A percentile compares a stretch with the other conserved stretches of the same genome.
These are phyloP conservation scores for Pandemis cinnamomeana DNA, from an alignment of 2,888 invertebrate species.

Conservation along the genomic window DNA sequence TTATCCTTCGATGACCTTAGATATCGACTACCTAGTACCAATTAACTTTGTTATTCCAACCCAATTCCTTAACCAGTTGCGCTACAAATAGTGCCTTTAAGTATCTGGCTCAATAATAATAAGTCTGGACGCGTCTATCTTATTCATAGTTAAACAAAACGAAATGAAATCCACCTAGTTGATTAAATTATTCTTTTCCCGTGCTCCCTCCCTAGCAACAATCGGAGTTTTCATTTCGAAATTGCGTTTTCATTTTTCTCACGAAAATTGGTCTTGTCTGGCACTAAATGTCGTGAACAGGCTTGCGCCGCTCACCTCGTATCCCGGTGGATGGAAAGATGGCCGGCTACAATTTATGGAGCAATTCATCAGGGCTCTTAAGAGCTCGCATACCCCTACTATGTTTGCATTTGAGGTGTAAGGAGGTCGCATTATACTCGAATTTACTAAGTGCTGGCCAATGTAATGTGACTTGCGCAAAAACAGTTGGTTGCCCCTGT, in stretches of 20 bases:
- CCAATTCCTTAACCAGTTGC: no score
- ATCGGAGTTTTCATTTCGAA: conserved; percentile 9
- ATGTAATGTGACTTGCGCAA: neutral
- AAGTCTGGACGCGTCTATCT: no score
- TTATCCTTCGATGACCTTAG: no score
- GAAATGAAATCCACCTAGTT: neutral
- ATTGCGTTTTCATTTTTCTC: conserved; percentile 40
- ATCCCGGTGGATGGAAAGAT: conserved; percentile 54
- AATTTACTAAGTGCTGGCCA: conserved; percentile 11
- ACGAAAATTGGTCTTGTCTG: conserved; percentile 51
- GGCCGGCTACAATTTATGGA: conserved; percentile 61
- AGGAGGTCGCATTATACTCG: conserved; percentile 20
- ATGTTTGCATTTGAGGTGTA: conserved; percentile 22
- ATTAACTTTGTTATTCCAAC: no score
- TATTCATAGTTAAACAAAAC: neutral
- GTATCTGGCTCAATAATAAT: no score
- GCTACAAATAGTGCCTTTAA: no score
- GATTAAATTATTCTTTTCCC: neutral
- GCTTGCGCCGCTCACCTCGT: conserved; percentile 46
- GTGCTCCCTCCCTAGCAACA: neutral
- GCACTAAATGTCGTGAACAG: conserved; percentile 54
- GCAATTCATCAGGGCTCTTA: conserved; percentile 64
- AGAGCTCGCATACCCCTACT: conserved; percentile 48
- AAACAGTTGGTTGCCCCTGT: neutral
- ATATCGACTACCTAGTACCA: no score